Conservation (phyloP, 2,888 invertebrate species). For the Lasioglossum pauxillum region DNA sequence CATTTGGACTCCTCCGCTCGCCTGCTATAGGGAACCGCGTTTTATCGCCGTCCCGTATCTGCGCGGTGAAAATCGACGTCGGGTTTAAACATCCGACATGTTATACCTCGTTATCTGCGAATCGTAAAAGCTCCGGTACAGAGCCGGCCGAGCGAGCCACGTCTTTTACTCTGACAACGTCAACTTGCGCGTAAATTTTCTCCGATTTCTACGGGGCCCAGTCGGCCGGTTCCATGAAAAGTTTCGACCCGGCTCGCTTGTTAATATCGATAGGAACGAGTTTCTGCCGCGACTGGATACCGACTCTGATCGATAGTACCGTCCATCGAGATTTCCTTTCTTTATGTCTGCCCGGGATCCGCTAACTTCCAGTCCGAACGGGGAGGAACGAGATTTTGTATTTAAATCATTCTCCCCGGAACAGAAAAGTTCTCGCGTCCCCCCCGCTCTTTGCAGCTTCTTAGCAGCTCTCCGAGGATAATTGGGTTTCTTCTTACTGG, state of each 20-base stretch:
- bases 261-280: slow-evolving; percentile 14
- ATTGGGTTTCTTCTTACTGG: background rate
- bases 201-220: background rate
- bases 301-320: slow-evolving; percentile 7
- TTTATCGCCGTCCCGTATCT: slow-evolving; percentile 25
- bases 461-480: background rate
- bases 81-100: slow-evolving; percentile 29
- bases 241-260: background rate
- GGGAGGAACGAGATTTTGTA: background rate
- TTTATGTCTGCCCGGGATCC: slow-evolving; percentile 4
- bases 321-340: slow-evolving; percentile 8
- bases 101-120: slow-evolving; percentile 34
- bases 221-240: background rate
- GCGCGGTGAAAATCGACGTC: slow-evolving; percentile 23
- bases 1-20: slow-evolving; percentile 22
- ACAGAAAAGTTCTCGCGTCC: background rate
- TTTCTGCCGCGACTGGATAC: slow-evolving; percentile 3
- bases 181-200: slow-evolving; percentile 26
- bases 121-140: slow-evolving; percentile 24
- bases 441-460: background rate
- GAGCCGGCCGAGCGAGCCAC: slow-evolving; percentile 1
- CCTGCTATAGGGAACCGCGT: background rate
- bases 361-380: background rate
- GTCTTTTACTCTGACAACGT: slow-evolving; percentile 19
- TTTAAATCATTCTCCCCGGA: background rate